Percentiles rank a stretch among this genome's conserved stretches.
Conservation (phyloP, 2,888 invertebrate genomes). For the Papilio gigon region DNA sequence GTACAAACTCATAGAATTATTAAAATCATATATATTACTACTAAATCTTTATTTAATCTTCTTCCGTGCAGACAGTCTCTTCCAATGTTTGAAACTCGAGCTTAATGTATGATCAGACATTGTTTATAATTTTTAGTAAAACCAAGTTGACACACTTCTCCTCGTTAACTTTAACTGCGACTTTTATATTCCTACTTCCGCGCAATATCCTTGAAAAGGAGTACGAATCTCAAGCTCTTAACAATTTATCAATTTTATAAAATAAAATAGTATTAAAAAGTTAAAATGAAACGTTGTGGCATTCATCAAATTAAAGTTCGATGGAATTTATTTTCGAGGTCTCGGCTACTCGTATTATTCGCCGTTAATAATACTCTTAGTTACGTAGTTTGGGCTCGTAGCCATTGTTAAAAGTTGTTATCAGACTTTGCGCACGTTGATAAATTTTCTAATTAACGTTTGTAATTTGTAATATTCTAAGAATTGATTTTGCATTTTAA, state of each 20-base stretch:
- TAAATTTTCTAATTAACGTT: conserved; percentile 1
- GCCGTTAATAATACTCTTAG: not conserved
- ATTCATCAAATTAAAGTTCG: not conserved
- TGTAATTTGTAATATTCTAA: not conserved
- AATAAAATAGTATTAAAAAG: not conserved
- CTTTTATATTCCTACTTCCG: too few species aligned
- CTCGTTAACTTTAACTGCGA: too few species aligned
- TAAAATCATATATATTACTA: too few species aligned
- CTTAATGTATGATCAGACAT: too few species aligned
- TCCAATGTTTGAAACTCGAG: too few species aligned
- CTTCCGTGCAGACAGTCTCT: too few species aligned
- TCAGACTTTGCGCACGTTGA: not conserved
- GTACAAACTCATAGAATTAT: too few species aligned
- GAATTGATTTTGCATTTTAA: not conserved
- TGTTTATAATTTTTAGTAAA: too few species aligned
- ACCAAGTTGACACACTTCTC: too few species aligned
- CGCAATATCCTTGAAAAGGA: not conserved
- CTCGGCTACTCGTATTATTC: not conserved
- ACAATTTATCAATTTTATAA: not conserved
- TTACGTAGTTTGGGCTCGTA: not conserved
- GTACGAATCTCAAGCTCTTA: not conserved
- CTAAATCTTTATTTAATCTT: too few species aligned
- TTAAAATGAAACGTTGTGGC: not conserved
- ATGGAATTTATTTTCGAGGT: not conserved
- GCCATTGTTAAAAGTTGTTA: conserved; percentile 16